Evolutionary conservation across 53 echinoderm and acorn worm species (phyloP), one percentile per base, ranked within the genome.

Genomic region (Echinometra lucunter): DNA sequence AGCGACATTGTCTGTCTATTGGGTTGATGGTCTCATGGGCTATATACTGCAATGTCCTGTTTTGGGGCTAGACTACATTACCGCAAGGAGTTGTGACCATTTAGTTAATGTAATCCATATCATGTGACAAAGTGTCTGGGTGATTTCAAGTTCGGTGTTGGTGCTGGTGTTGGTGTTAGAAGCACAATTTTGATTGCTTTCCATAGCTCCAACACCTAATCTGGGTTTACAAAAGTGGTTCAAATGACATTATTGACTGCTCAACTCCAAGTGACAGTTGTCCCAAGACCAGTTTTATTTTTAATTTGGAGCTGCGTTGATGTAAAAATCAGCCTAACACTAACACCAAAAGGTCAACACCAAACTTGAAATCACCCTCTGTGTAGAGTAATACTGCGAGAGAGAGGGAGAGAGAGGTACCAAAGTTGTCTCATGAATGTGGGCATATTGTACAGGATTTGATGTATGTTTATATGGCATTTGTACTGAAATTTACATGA

Each of bases 401-500:
- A 81, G 81, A 81, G 35, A 35, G 72, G 4, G 72, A 35, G 35
- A 44, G 47, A 88, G 55, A 55, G 4, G n/a, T 90, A 37, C 90
- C 90, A 91, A 70, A 67, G 27, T 18, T 91, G 91, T 91, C 47
- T 23, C 13, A 9, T 66, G 44, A 91, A 91, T 58, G 25, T 69
- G 69, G 70, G 91, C 45, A 69, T 66, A 88, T 57, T 88, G 89
- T 89, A 89, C 37, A 89, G 58, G 60, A 89, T 60, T 89, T 58
- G 60, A 49, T 66, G 69, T 66, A 66, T 91, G 91, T 91, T 91
- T 91, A 69, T 69, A 66, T 91, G 44, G 72, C 91, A 66, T 91
- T 70, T 91, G 45, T 91, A 91, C 91, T 91, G 66, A 91, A 91
- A 91, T 91, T 66, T 91, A 45, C 67, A 91, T 66, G 91, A 91